phyloP scores from a whole-genome alignment of 1,140 invertebrate genomes.

The Ylistrum balloti region DNA sequence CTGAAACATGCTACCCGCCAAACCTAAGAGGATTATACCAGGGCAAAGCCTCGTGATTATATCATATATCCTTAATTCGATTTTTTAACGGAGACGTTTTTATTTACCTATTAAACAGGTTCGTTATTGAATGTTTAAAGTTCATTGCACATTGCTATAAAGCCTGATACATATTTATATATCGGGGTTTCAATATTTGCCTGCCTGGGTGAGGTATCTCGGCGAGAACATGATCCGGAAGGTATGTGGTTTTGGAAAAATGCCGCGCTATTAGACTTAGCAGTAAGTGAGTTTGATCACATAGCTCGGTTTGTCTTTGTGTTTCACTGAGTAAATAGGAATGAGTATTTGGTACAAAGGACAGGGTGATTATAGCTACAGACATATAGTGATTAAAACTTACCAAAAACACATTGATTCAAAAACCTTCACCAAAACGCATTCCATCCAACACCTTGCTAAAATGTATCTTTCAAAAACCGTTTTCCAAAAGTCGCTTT shows the following conservation, averaged over 20 bases:
- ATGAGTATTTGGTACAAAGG: neutral
- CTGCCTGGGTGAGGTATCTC: neutral
- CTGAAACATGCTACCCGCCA: neutral
- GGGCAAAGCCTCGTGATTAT: slow-evolving; percentile 22
- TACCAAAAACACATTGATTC: too few relatives aligned
- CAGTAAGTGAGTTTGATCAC: slow-evolving; percentile 13
- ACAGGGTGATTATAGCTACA: neutral
- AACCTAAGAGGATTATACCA: neutral
- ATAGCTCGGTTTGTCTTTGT: neutral
- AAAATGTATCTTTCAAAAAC: too few relatives aligned
- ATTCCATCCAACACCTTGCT: too few relatives aligned
- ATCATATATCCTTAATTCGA: slow-evolving; percentile 28
- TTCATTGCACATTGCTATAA: slow-evolving; percentile 28
- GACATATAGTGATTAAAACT: neutral
- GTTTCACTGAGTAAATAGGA: neutral
- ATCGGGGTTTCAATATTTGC: neutral
- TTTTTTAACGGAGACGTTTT: neutral
- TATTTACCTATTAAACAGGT: neutral
- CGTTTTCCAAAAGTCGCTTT: too few relatives aligned
- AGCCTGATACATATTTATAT: slow-evolving; percentile 29
- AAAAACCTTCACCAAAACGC: too few relatives aligned
- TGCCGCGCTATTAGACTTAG: neutral
- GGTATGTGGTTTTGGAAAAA: slow-evolving; percentile 17
- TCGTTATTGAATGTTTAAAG: slow-evolving; percentile 40
- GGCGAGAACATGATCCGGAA: neutral